Conservation (phyloP, 2,113 vertebrate genomes). For the Grammomys dolichurus region DNA sequence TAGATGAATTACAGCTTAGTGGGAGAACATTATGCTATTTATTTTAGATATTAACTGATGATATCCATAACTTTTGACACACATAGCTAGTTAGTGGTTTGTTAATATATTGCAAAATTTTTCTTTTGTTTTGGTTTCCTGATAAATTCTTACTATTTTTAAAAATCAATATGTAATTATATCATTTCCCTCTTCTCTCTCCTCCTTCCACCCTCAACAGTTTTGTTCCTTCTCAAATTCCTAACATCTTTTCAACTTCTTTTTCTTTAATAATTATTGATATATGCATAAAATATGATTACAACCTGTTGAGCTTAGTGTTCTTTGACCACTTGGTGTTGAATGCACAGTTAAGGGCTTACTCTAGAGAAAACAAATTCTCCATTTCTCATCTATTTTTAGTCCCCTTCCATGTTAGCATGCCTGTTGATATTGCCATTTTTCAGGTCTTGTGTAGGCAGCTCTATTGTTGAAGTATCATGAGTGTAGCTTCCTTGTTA, state of each 20-base stretch:
- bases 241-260: neutral
- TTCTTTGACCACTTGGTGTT: neutral
- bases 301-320: neutral
- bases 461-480: neutral
- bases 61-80: neutral
- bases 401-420: too few relatives aligned
- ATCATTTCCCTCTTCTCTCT: neutral
- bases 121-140: neutral
- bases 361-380: neutral
- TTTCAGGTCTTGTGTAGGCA: neutral
- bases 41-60: neutral
- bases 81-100: neutral
- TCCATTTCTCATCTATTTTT: neutral
- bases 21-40: too few relatives aligned
- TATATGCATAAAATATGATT: neutral
- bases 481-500: neutral
- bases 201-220: neutral
- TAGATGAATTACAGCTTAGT: neutral
- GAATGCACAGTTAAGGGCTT: neutral
- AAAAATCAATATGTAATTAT: neutral
- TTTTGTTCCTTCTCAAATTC: neutral
- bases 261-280: neutral
- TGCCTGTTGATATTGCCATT: neutral
- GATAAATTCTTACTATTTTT: neutral
- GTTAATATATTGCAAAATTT: neutral